Base-by-base conservation (phyloP, 2,888 invertebrate species). In the Oscheius sp. region DNA sequence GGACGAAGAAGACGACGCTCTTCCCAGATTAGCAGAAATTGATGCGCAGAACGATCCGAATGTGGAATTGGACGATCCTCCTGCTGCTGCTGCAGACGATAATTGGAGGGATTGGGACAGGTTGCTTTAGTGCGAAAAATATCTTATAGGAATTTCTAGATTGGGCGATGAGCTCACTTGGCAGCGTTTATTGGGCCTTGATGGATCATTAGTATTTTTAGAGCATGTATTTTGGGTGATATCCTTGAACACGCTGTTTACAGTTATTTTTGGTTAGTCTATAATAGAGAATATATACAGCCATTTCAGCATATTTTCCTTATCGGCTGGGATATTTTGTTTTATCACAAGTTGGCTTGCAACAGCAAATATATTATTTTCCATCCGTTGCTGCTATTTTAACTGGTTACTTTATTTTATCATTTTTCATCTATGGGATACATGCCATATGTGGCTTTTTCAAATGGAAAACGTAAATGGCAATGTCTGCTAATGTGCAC, bases 201-300 rank as follows among this genome's bases (percentile, higher is more conserved):
- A 99, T 90, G 98, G 98, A 0, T 97, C 97, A 0, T 92, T 98
- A 85, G 94, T 96, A 61, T 99, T 99, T 89, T 90, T 99, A 69
- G 99, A 99, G 89, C 98, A 99, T 91, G 97, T 99, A 25, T 97
- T 99, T 89, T 99, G 98, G 98, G 96, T 98, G 27, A 95, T 98
- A 23, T 96, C 96, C 0, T 90, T 99, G 35, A 98, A 99, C 88
- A 96, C 97, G 0, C 91, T 98, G 72, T 98, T 98, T 89, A 97
- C 98, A 80, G 92, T 98, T 77, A 93, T 96, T 23, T 99, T 99
- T 91, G 91, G 92, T 92, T 86, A 89, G 89, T 12, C 46, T 64
- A 23, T 1, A 16, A 16, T 2, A 16, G 35, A 35, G 3, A 35
- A 6, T 35, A 35, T 6, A 35, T 46, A 9, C 23, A 9, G 21